Base-by-base conservation (phyloP, 2,113 vertebrate species). In the Phodopus roborovskii region DNA sequence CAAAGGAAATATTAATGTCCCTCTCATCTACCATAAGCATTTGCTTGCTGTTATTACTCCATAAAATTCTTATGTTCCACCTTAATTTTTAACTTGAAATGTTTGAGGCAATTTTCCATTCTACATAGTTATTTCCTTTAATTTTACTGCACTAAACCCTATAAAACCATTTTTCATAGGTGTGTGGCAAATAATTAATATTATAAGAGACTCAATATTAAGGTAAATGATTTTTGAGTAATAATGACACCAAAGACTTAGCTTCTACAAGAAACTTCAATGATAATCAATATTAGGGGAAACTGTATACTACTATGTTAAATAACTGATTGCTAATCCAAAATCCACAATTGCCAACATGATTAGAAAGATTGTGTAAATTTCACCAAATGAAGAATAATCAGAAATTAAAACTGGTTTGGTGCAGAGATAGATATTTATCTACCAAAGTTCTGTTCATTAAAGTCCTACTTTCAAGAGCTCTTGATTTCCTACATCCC, bases 1-100 rank as follows among this genome's bases (percentile, higher is more conserved):
- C 1, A 77, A 19, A 79, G 19, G 3, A 85, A 93, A 88, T 24
- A 87, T 56, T 50, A 50, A 36, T 16, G 62, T 85, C 60, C 89
- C 85, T 13, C 39, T 95, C 36, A 7, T 2, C 10, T 20, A 56
- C 87, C 58, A 62, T 68, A 28, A 78, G 9, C 66, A 45, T 45
- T 88, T 50, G 33, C 2, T 77, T 17, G 3, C 20, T 50, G 45
- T 48, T 45, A 79, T 53, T 24, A 16, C 0, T 73, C 10, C 16
- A 83, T 24, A 90, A 86, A 92, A 84, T 71, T 28, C 22, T 56
- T 81, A 88, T 82, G 11, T 0, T 53, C 15, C 22, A 24, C 26
- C 75, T 50, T 5, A 42, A 79, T 93, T 93, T 83, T 92, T 92
- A 88, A 88, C 30, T 82, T 45, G 70, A 92, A 86, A 91, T 33